Percentiles rank a stretch among this genome's conserved stretches.
phyloP scores from a whole-genome alignment of 2,888 invertebrate genomes.

The Sepiola atlantica region DNA sequence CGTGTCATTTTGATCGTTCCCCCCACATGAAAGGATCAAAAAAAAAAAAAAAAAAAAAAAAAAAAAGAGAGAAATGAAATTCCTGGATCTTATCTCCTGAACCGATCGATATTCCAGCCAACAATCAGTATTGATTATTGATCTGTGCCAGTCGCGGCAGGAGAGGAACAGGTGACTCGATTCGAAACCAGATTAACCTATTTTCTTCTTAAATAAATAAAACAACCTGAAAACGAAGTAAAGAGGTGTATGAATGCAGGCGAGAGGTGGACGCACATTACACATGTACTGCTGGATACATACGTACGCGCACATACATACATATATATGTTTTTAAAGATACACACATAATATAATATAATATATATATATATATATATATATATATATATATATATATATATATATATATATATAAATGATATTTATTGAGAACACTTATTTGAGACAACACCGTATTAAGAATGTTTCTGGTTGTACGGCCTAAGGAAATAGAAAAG shows the following conservation, averaged over 20 bases:
- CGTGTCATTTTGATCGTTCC: constrained; percentile 32
- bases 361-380: not conserved
- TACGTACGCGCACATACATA: not conserved
- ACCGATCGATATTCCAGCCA: constrained; percentile 13
- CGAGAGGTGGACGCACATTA: not conserved
- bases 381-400: not conserved
- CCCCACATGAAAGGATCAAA: not conserved
- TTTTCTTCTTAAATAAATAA: not conserved
- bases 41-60: not conserved
- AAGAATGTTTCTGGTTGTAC: too few relatives aligned
- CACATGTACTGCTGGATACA: not conserved
- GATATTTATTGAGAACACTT: too few relatives aligned
- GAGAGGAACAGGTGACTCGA: constrained; percentile 22
- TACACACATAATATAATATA: not conserved
- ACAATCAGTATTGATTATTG: constrained; percentile 32
- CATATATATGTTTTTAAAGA: not conserved
- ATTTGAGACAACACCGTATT: too few relatives aligned
- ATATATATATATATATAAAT: too few relatives aligned
- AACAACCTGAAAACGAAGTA: not conserved
- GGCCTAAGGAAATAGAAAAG: too few relatives aligned
- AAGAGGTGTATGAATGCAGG: not conserved
- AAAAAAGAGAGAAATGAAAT: not conserved
- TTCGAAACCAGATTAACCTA: constrained; percentile 11
- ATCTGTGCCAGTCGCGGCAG: not conserved
- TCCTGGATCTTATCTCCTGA: not conserved